Evolutionary conservation across 2,888 invertebrate species (phyloP), one percentile per base, ranked within the genome.

Genomic region (Microplitis manilae): DNA sequence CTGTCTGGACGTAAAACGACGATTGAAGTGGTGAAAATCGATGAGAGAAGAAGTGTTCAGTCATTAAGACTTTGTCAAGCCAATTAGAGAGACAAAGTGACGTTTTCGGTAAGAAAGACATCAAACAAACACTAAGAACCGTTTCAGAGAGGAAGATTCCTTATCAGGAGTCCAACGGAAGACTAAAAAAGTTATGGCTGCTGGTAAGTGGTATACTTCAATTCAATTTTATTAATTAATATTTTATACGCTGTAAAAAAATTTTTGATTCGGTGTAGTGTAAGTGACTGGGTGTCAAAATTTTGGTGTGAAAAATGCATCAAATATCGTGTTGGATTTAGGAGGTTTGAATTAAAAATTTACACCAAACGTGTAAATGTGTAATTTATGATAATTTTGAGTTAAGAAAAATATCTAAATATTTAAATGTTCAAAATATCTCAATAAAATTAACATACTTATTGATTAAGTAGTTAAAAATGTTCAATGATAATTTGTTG

Each of bases 101-200:
- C 38, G 70, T 60, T 39, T 50, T 60, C 50, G 61, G 67, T 50
- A 50, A 68, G 61, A 39, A 73, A 73, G 67, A 64, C 50, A 73
- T 39, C 60, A 17, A 40, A 64, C 1, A 68, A 60, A 61, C 65
- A 69, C 20, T 67, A 62, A 67, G 5, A 1, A 6, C 15, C n/a
- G 20, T 30, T 68, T 38, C 60, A 71, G 71, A 40, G 40, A 70
- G 68, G 60, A 68, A 68, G 64, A 41, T 65, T 68, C 62, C 65
- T 40, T 62, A 68, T 62, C 74, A 75, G 61, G 77, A 76, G 75
- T 5, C 50, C 13, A 13, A 13, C 50, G 59, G 75, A 65, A 71
- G 77, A 77, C 76, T 75, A 72, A 76, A 68, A 81, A 79, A 80
- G 80, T 83, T 82, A 85, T 85, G 84, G 83, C 85, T 80, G 85